Base-by-base conservation (phyloP, 2,113 vertebrate genomes). In the Cyprinodon brontotheroides region DNA sequence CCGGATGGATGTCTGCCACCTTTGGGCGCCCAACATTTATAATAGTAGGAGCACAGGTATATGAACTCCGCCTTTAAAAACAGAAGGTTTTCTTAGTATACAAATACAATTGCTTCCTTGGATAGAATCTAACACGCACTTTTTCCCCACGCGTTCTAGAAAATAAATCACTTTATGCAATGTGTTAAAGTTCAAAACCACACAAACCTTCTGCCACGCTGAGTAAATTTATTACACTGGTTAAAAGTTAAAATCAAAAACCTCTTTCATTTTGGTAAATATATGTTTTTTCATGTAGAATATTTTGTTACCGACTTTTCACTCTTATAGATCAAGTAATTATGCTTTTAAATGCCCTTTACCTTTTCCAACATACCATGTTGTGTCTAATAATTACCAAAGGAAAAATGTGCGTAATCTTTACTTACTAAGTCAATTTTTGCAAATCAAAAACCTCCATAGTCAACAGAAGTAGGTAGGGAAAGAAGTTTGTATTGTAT, bases 1-100 rank as follows among this genome's bases (percentile, higher is more conserved):
- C 65, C 63, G 57, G 70, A 45, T 69, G 65, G 77, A 81, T 65
- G 71, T 67, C 68, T 81, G 77, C 71, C 72, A 82, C 69, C 12
- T 37, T 11, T 62, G 45, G 70, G 59, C 65, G 20, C 41, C 59
- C 41, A 37, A 4, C 41, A 68, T 14, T 39, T 72, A 65, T 69
- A 53, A 59, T 45, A 75, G 63, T 72, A 4, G 73, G 75, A 73
- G 37, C 10, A 72, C 22, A 81, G 60, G 39, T 57, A 64, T 69
- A 17, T 2, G 41, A 66, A 59, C 37, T 36, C 20, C 0, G 53
- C 45, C 14, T 17, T 12, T 2, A 47, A n/a, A 68, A 10, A 61
- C 20, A 48, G 29, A 17, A 14, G 11, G 2, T 0, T 3, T 47
- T 69, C 80, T 57, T 62, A 64, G 47, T 41, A 15, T 9, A 9